These are phyloP conservation scores for Drosophila virilis DNA, from an alignment of 1,140 invertebrate species.

Conservation along the genomic window DNA sequence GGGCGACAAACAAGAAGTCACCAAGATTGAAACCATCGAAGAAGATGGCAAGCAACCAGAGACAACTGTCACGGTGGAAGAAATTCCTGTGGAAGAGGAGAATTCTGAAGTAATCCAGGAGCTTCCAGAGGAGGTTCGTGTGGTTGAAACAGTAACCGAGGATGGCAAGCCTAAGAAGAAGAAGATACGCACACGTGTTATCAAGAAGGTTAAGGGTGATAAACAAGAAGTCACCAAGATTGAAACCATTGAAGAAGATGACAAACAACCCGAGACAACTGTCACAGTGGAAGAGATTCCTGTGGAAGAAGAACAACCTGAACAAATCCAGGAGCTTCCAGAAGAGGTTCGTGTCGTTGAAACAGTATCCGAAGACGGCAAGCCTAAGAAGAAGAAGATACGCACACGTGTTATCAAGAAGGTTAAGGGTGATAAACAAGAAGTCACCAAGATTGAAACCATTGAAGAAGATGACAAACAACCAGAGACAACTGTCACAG, in stretches of 20 bases:
- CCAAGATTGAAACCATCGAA: constrained; percentile 4
- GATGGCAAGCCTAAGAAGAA: constrained; percentile 2
- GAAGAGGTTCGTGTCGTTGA: constrained; percentile 9
- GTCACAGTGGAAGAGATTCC: constrained; percentile 6
- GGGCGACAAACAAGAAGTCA: constrained; percentile 9
- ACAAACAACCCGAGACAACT: constrained; percentile 6
- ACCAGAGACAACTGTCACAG: constrained; percentile 1
- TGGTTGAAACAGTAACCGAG: background rate
- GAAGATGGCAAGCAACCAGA: constrained; percentile 6
- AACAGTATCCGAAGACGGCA: background rate
- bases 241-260: constrained; percentile 4
- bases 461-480: constrained; percentile 8
- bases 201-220: constrained; percentile 8
- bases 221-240: constrained; percentile 17
- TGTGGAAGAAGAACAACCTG: constrained; percentile 7
- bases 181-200: constrained; percentile 9
- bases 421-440: constrained; percentile 10
- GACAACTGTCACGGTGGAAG: constrained; percentile 1
- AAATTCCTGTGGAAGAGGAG: constrained; percentile 4
- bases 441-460: constrained; percentile 11
- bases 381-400: constrained; percentile 10
- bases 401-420: constrained; percentile 12
- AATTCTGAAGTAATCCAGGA: background rate
- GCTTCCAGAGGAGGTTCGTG: constrained; percentile 2
- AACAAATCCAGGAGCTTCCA: background rate